Evolutionary conservation across 2,797 vertebrate species (phyloP).

Genomic region (Phaenicophaeus curvirostris): DNA sequence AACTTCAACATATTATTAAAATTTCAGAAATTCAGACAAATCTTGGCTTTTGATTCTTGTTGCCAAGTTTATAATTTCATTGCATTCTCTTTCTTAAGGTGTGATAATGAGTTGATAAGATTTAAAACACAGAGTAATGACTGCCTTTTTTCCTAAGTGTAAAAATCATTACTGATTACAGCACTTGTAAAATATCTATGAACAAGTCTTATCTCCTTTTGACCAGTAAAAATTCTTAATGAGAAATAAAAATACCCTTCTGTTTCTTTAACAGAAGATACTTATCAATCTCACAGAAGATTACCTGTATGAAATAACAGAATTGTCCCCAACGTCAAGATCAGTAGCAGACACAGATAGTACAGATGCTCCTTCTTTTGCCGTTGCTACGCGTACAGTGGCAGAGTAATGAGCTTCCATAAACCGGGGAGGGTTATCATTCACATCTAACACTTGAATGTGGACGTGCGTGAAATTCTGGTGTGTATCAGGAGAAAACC

Average conservation of each 20-base stretch:
- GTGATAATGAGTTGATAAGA: neutral
- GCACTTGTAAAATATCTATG: neutral
- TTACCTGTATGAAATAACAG: slow-evolving; percentile 81
- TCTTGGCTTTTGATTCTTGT: neutral
- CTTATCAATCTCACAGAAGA: neutral
- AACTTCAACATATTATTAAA: neutral
- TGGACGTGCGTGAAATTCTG: slow-evolving; percentile 78
- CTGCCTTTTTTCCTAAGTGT: neutral
- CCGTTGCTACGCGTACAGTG: slow-evolving; percentile 68
- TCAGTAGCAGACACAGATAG: slow-evolving; percentile 77
- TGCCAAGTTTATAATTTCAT: neutral
- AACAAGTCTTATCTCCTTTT: neutral
- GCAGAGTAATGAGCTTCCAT: slow-evolving; percentile 63
- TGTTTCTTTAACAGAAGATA: neutral
- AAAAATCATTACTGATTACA: neutral
- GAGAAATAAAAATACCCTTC: neutral
- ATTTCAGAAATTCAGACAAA: neutral
- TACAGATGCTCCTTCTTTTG: slow-evolving; percentile 67
- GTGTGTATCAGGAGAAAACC: neutral
- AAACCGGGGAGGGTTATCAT: slow-evolving; percentile 81
- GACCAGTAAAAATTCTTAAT: neutral
- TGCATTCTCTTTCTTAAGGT: neutral
- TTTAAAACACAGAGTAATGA: neutral
- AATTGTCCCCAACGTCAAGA: slow-evolving; percentile 74
- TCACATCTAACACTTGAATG: slow-evolving; percentile 76